Evolutionary conservation across 2,888 invertebrate species (phyloP).

Genomic region (Chrysopilus asiliformis): DNA sequence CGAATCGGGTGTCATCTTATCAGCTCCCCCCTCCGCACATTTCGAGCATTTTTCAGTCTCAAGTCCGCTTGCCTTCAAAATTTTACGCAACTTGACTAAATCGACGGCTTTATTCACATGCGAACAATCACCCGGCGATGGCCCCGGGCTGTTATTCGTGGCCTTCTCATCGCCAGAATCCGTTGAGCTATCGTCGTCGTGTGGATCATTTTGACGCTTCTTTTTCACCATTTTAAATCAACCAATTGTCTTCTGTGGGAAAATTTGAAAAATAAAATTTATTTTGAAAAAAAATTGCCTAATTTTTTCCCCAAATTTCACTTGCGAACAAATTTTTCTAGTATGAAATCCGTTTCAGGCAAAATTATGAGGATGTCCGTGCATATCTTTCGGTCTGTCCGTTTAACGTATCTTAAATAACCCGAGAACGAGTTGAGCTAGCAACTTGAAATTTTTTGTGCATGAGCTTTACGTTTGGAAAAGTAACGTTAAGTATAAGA

Average conservation of each 20-base stretch:
- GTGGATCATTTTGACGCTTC: constrained; percentile 55
- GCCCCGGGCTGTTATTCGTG: constrained; percentile 23
- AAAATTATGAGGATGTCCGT: no score
- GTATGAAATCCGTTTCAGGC: no score
- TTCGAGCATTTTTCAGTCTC: constrained; percentile 42
- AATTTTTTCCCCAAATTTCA: no score
- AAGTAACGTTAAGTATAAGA: no score
- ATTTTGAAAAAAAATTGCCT: no score
- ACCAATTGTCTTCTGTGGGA: neutral
- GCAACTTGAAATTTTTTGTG: no score
- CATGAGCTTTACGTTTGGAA: no score
- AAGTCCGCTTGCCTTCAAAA: constrained; percentile 40
- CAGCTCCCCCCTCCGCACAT: constrained; percentile 40
- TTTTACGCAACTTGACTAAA: constrained; percentile 44
- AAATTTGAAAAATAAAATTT: neutral
- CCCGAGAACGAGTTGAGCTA: no score
- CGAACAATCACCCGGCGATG: constrained; percentile 39
- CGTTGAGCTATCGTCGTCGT: constrained; percentile 49
- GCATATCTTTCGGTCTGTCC: no score
- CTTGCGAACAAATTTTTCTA: no score
- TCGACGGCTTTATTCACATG: constrained; percentile 60
- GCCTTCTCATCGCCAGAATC: constrained; percentile 59
- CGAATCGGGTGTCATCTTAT: constrained; percentile 13
- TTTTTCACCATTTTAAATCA: constrained; percentile 57
- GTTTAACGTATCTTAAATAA: no score